Evolutionary conservation across 1,140 invertebrate species (phyloP), one percentile per base, ranked within the genome.

Genomic region (Aphaenogaster ashmeadi): DNA sequence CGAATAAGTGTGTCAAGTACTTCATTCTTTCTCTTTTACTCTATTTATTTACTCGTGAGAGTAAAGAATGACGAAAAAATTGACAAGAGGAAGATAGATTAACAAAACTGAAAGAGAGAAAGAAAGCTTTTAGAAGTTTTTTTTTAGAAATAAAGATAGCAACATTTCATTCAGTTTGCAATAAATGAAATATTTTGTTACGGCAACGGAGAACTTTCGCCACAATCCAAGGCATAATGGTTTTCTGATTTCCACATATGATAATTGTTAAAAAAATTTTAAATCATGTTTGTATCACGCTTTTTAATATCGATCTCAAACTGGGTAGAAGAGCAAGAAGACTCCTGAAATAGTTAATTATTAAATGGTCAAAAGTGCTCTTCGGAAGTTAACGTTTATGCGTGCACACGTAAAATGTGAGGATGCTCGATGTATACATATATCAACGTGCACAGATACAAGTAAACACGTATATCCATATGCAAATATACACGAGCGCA

Each of bases 1-100:
- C 27, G 38, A n/a, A 33, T 21, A 72, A 83, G 33, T 58, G 13
- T 74, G 21, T 81, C 80, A 52, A 58, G 41, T 69, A n/a, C 21
- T 56, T 47, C 9, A 11, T 71, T 71, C 15, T 58, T 75, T 11
- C n/a, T 54, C 8, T 18, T 21, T 38, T 36, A 62, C 33, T 36
- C 15, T 13, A 64, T 78, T 62, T 33, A 36, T 0, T 60, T 50
- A 33, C 33, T 21, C 13, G 11, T 3, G 15, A 7, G 6, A 41
- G 11, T 56, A 72, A 72, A 54, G 33, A 72, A 71, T n/a, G 27
- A 83, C 13, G 44, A 52, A 54, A 27, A 27, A 5, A 74, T 11
- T n/a, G 18, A 15, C 2, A 38, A 47, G 69, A 52, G 18, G 6
- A 41, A 56, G 27, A 58, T 21, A 41, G 41, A 18, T 67, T 18